These are phyloP conservation scores for Monopterus albus DNA, from an alignment of 2,113 vertebrate species.

Conservation along the genomic window DNA sequence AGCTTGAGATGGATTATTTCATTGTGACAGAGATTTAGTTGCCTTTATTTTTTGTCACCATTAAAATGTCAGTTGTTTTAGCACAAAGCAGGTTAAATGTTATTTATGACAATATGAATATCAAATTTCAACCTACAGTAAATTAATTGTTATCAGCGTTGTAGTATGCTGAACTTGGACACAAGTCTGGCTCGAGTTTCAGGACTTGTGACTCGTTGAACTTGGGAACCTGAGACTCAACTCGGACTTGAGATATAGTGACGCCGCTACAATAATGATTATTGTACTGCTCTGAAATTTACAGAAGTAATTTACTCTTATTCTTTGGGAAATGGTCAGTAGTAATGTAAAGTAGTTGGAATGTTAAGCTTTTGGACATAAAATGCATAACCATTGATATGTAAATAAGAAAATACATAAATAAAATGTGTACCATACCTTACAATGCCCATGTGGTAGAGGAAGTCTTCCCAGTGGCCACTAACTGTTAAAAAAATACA, in stretches of 20 bases:
- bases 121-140: neutral
- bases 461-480: slow-evolving; percentile 75
- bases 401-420: neutral
- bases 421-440: slow-evolving; percentile 63
- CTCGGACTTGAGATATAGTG: too few species aligned
- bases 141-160: neutral
- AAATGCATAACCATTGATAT: neutral
- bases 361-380: neutral
- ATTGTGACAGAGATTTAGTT: neutral
- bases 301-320: too few species aligned
- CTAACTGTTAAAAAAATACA: slow-evolving; percentile 67
- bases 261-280: too few species aligned
- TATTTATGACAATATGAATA: neutral
- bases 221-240: too few species aligned
- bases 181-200: too few species aligned
- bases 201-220: too few species aligned
- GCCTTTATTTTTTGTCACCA: neutral
- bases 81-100: too few species aligned
- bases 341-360: neutral
- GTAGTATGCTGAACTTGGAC: too few species aligned
- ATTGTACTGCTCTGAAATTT: too few species aligned
- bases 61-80: neutral
- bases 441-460: slow-evolving; percentile 82
- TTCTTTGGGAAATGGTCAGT: neutral
- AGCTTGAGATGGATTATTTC: neutral